Evolutionary conservation across 2,113 vertebrate genomes (phyloP).

Genomic region (Lampris megalopsis): DNA sequence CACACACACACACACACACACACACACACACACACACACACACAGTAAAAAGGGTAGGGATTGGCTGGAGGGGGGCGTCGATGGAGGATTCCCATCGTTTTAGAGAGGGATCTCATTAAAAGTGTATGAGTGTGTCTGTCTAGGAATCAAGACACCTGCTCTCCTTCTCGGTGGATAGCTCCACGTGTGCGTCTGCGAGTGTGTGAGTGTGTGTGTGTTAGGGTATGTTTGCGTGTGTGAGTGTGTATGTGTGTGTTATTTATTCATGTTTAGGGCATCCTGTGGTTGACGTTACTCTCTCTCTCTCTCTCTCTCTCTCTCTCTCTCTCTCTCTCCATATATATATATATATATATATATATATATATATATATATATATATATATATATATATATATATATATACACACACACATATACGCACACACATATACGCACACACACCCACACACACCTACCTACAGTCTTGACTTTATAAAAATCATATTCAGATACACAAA

Average conservation of each 20-base stretch:
- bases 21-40: conserved; percentile 29
- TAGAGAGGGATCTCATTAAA: conserved; percentile 76
- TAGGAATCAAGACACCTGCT: conserved; percentile 72
- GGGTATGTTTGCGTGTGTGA: conserved; percentile 5
- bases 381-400: too few species aligned
- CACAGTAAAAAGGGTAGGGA: conserved; percentile 1
- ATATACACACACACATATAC: too few species aligned
- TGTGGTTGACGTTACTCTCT: background rate
- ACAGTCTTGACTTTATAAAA: too few species aligned
- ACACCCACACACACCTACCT: too few species aligned
- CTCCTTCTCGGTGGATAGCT: conserved; percentile 51
- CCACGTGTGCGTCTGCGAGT: conserved; percentile 21
- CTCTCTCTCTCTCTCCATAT: too few species aligned
- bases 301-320: too few species aligned
- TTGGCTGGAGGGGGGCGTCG: conserved; percentile 2
- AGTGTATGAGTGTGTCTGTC: conserved; percentile 81
- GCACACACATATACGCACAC: too few species aligned
- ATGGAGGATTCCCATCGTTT: conserved; percentile 61
- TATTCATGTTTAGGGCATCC: conserved; percentile 58
- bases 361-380: too few species aligned
- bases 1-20: conserved; percentile 35
- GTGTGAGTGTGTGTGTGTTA: conserved; percentile 25
- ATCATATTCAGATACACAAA: too few species aligned
- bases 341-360: too few species aligned
- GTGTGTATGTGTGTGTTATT: conserved; percentile 60